Conservation (phyloP, 2,797 vertebrate species). For the Halcyon leucocephala region DNA sequence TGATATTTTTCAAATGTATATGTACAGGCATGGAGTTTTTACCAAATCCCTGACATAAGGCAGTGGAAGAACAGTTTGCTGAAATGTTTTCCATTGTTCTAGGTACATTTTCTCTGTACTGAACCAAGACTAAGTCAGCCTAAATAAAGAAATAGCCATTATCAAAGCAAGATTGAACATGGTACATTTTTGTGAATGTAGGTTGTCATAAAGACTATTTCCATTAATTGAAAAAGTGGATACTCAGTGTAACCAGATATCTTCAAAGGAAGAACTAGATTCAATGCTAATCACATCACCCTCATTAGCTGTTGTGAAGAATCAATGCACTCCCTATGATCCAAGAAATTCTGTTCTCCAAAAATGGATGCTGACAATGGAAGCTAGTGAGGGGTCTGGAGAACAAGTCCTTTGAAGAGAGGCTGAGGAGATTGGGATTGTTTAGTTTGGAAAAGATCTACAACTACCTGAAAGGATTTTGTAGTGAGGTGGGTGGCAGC, state of each 20-base stretch:
- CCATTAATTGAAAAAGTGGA: neutral
- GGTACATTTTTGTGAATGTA: neutral
- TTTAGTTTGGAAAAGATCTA: no score
- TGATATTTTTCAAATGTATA: neutral
- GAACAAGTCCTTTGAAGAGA: no score
- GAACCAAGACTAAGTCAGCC: neutral
- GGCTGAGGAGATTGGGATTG: no score
- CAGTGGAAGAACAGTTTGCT: neutral
- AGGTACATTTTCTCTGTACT: neutral
- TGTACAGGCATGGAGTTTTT: neutral
- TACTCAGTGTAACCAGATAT: neutral
- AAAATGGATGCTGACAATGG: neutral
- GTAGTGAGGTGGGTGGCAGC: no score
- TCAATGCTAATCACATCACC: neutral
- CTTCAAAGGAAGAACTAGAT: neutral
- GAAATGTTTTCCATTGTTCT: neutral
- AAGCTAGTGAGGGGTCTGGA: no score
- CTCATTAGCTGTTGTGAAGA: neutral
- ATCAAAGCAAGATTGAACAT: neutral
- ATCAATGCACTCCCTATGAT: neutral
- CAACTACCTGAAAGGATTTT: no score
- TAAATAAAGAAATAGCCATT: neutral
- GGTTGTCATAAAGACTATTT: neutral
- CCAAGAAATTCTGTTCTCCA: neutral
- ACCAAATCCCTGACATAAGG: neutral